Evolutionary conservation across 2,888 invertebrate species (phyloP).

Genomic region (Laothoe populi): DNA sequence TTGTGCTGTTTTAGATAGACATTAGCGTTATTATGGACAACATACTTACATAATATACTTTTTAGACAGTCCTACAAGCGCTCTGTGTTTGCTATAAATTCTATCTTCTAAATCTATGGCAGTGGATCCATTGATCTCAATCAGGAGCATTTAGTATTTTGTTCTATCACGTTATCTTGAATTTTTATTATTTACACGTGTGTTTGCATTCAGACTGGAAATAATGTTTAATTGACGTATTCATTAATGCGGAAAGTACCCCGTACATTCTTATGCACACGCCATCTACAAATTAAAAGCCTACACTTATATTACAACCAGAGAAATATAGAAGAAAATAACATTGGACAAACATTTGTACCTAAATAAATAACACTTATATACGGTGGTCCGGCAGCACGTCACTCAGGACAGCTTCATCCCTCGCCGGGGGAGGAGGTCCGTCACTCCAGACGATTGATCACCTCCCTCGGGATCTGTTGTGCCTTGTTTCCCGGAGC

Average conservation of each 20-base stretch:
- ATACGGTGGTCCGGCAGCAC: conserved; percentile 12
- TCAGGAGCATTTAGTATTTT: too few relatives aligned
- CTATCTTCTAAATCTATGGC: conserved; percentile 94
- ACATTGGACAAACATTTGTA: conserved; percentile 10
- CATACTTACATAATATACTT: conserved; percentile 88
- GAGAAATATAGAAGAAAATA: conserved; percentile 4
- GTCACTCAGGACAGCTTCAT: conserved; percentile 31
- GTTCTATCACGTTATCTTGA: too few relatives aligned
- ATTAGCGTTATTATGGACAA: too few relatives aligned
- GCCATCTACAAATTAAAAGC: background rate
- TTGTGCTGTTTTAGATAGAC: too few relatives aligned
- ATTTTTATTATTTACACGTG: too few relatives aligned
- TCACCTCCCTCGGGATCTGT: conserved; percentile 58
- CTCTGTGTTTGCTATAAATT: conserved; percentile 91
- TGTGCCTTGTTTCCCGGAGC: conserved; percentile 45
- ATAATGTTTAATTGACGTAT: too few relatives aligned
- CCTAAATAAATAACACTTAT: conserved; percentile 21
- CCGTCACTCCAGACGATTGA: conserved; percentile 58
- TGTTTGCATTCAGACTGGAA: too few relatives aligned
- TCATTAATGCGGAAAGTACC: too few relatives aligned
- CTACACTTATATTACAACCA: background rate
- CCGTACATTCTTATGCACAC: background rate
- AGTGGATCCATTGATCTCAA: conserved; percentile 93
- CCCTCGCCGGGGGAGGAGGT: conserved; percentile 32
- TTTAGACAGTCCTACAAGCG: conserved; percentile 89